Percentiles rank a stretch among this genome's conserved stretches.
These are phyloP conservation scores for Thunnus maccoyii DNA, from an alignment of 2,113 vertebrate species.

Conservation along the genomic window DNA sequence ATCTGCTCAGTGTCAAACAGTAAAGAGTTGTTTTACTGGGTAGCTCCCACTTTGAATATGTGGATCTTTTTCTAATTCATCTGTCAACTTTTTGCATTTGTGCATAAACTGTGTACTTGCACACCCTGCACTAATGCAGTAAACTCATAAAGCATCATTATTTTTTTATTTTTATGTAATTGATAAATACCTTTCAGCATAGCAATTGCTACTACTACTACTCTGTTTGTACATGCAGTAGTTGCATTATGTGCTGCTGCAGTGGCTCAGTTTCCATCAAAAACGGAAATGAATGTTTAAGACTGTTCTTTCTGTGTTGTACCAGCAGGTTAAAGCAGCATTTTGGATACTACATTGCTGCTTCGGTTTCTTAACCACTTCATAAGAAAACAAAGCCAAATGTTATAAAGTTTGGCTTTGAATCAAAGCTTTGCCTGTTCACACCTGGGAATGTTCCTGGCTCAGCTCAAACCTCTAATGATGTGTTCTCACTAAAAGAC, in stretches of 20 bases:
- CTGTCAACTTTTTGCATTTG: too few relatives aligned
- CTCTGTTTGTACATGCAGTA: too few relatives aligned
- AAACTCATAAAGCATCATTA: too few relatives aligned
- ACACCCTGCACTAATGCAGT: neutral
- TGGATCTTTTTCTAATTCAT: neutral
- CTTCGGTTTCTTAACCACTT: neutral
- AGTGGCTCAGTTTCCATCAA: neutral
- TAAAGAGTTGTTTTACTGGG: neutral
- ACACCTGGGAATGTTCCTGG: conserved; percentile 21
- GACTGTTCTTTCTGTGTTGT: neutral
- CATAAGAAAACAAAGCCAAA: neutral
- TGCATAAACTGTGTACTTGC: neutral
- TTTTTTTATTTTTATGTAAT: too few relatives aligned
- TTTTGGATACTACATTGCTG: neutral
- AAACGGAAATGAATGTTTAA: neutral
- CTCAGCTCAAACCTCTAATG: conserved; percentile 5
- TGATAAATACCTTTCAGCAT: too few relatives aligned
- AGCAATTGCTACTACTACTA: too few relatives aligned
- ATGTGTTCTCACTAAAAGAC: neutral
- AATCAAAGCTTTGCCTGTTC: conserved; percentile 7
- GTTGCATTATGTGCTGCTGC: neutral
- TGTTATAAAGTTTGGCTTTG: neutral
- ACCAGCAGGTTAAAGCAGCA: neutral
- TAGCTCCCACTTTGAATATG: neutral
- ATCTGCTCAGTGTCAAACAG: too few relatives aligned